Evolutionary conservation across 2,797 vertebrate species (phyloP), one percentile per base, ranked within the genome.

Genomic region (Apogon hyalosoma): DNA sequence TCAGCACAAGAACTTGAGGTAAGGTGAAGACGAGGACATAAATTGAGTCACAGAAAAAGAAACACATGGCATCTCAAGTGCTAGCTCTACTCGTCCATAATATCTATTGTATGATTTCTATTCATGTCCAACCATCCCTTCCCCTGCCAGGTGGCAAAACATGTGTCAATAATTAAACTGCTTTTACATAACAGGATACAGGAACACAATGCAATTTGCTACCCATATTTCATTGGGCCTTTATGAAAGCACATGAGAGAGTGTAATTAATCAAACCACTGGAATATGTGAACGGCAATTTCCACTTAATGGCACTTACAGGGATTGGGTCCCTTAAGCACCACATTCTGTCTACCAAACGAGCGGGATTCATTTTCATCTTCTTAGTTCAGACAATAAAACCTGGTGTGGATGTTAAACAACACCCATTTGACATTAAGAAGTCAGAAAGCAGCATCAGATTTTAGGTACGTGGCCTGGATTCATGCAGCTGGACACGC

Each of bases 231-330:
- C 92, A 93, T 87, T 91, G 91, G 91, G 90, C 91, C 90, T 90
- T 91, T 91, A 92, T 92, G 88, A 91, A 91, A 92, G 90, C 91
- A 91, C 92, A 92, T 88, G 91, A 91, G 88, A 93, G 92, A 92
- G 88, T 66, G 90, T 93, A 93, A 94, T 94, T 94, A 92, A 93
- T 94, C 93, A 93, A 94, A 94, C 92, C 92, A 91, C 92, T 94
- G 93, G 92, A 93, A 94, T 93, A 93, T 93, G 93, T 92, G 92
- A 93, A 92, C 86, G 89, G 89, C 92, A 94, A 94, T 94, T 93
- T 94, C 91, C 90, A 92, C 90, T 92, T 93, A 93, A 94, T 94
- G 92, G 93, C 92, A 94, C 93, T 94, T 94, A 94, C 91, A 92
- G 92, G 92, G 89, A 93, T 92, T 92, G 93, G 90, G 92, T 94